These are phyloP conservation scores for Piliocolobus tephrosceles DNA, from an alignment of 2,113 vertebrate genomes.

Conservation along the genomic window DNA sequence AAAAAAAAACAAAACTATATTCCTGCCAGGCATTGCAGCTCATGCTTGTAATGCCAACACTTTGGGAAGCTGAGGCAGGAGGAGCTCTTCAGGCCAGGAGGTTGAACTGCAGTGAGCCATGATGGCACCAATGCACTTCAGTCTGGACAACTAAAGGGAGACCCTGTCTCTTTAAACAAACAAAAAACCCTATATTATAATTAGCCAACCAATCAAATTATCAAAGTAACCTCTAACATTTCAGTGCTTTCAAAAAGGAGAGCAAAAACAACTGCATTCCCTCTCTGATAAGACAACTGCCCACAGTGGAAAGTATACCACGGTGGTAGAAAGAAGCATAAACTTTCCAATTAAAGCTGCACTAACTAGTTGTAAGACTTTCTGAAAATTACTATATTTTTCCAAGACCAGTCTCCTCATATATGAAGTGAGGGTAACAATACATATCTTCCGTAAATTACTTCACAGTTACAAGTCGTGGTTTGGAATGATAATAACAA, in stretches of 20 bases:
- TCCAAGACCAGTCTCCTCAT: background rate
- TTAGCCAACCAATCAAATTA: background rate
- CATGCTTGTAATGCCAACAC: no score
- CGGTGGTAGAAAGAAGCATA: background rate
- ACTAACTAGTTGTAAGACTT: background rate
- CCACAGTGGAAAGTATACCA: background rate
- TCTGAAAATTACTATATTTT: background rate
- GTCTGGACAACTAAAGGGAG: no score
- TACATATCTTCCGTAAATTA: background rate
- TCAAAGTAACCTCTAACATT: background rate
- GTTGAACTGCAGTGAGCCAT: no score
- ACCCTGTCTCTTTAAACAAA: no score
- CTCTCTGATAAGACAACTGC: background rate
- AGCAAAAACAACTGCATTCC: background rate
- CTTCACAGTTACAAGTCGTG: background rate
- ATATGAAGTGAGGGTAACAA: background rate
- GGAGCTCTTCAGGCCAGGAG: no score
- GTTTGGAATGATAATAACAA: background rate
- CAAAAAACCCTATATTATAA: background rate
- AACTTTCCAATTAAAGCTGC: background rate
- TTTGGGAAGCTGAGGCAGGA: no score
- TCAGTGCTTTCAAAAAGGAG: background rate
- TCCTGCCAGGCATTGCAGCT: no score
- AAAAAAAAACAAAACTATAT: no score
- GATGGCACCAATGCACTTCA: no score